phyloP scores from a whole-genome alignment of 2,797 vertebrate species.

The Mycteria americana region DNA sequence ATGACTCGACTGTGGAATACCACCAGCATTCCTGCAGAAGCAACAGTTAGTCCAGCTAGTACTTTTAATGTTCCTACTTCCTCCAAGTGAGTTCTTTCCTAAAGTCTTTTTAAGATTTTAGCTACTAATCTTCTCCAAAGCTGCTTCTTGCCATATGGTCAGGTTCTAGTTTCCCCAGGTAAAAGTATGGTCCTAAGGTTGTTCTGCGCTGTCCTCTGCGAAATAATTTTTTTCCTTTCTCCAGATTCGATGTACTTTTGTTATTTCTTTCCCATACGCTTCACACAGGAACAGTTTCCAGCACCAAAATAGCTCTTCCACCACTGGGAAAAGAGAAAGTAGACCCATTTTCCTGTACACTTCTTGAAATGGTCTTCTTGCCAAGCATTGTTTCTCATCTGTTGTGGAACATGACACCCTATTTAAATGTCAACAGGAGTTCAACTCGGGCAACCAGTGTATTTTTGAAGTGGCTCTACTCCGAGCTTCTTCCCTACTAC shows the following conservation, averaged over 20 bases:
- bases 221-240: not conserved
- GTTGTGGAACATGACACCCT: slow-evolving; percentile 66
- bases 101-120: not conserved
- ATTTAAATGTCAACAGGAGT: slow-evolving; percentile 66
- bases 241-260: not conserved
- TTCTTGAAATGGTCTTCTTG: slow-evolving; percentile 57
- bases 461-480: slow-evolving; percentile 24
- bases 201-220: not conserved
- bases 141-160: not conserved
- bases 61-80: not conserved
- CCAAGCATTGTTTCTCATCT: slow-evolving; percentile 66
- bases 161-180: not conserved
- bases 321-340: slow-evolving; percentile 69
- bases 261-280: slow-evolving; percentile 58
- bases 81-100: not conserved
- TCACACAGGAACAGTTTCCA: slow-evolving; percentile 52
- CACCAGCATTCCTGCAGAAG: not conserved
- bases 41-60: not conserved
- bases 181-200: not conserved
- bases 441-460: slow-evolving; percentile 29
- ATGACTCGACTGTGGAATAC: not conserved
- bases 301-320: slow-evolving; percentile 56
- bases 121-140: not conserved
- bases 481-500: not conserved
- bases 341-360: slow-evolving; percentile 60